Evolutionary conservation across 1,140 invertebrate genomes (phyloP), one percentile per base, ranked within the genome.

Genomic region (Zelostemma sp.): DNA sequence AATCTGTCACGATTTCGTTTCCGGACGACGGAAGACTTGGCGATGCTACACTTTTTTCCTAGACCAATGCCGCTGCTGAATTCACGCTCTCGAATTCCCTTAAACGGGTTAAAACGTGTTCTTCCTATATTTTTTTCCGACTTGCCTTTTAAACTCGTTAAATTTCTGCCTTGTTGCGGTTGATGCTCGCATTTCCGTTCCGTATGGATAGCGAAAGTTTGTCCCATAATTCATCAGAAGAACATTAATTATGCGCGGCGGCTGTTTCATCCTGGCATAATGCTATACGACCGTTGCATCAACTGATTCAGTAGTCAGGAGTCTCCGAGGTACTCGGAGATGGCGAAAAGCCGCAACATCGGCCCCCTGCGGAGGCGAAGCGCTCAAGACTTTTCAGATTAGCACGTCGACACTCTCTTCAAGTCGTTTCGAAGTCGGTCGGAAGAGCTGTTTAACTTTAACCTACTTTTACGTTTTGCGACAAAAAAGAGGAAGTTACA

Each of bases 171-270:
- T 12, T 19, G n/a, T 47, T 47, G 45, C 16, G 45, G 45, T 47
- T 12, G 45, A 19, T n/a, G n/a, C n/a, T n/a, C 16, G 18, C n/a
- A 19, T 17, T 19, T 47, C 12, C 16, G n/a, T 21, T 12, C 25
- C 18, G n/a, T 47, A 47, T 47, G 18, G 45, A 47, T 15, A 19
- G 45, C 45, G 16, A 47, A 47, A 47, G 45, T 47, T 47, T 9
- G 25, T 11, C 17, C 15, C 18, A 21, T 47, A 47, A 47, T 47
- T 47, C 45, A 47, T 47, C 18, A 12, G 16, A n/a, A 19, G 45
- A 1, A n/a, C 3, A 21, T 47, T 47, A 17, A 15, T 47, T 47
- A 47, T 21, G 45, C 16, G 16, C 8, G 6, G n/a, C 41, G 25
- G 45, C 45, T 47, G 45, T 47, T 47, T 47, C 45, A n/a, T 15